These are phyloP conservation scores for Muscina levida DNA, from an alignment of 2,888 invertebrate genomes.

Conservation along the genomic window DNA sequence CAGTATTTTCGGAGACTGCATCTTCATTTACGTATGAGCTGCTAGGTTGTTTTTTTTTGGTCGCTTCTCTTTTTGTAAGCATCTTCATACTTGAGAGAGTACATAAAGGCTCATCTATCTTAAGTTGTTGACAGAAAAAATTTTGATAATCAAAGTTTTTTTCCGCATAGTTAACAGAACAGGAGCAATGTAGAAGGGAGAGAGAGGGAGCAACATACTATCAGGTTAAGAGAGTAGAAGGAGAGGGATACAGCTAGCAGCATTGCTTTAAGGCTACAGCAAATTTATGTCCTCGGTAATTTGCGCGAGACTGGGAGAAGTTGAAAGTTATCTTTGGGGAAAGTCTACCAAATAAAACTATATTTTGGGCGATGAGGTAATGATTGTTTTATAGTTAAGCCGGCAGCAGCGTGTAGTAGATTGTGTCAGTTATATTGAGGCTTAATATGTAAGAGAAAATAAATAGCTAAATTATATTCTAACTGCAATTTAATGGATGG, in stretches of 20 bases:
- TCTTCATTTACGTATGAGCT: background rate
- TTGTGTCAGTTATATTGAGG: constrained; percentile 2
- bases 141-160: constrained; percentile 65
- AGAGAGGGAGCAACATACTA: no score
- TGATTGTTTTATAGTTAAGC: background rate
- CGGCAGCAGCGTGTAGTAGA: background rate
- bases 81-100: background rate
- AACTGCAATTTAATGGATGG: background rate
- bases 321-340: background rate
- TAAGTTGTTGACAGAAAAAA: constrained; percentile 65
- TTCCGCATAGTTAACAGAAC: constrained; percentile 53
- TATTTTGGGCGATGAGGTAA: constrained; percentile 6
- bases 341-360: background rate
- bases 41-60: constrained; percentile 3
- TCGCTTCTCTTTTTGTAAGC: background rate
- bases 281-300: no score
- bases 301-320: no score
- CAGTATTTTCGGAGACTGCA: constrained; percentile 1
- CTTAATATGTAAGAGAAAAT: constrained; percentile 1
- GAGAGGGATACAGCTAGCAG: no score
- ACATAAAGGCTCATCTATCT: constrained; percentile 60
- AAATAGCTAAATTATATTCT: background rate
- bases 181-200: background rate
- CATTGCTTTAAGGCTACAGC: no score
- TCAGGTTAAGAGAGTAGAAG: no score